Evolutionary conservation across 2,113 vertebrate species (phyloP).

Genomic region (Calyptommatus sinebrachiatus): DNA sequence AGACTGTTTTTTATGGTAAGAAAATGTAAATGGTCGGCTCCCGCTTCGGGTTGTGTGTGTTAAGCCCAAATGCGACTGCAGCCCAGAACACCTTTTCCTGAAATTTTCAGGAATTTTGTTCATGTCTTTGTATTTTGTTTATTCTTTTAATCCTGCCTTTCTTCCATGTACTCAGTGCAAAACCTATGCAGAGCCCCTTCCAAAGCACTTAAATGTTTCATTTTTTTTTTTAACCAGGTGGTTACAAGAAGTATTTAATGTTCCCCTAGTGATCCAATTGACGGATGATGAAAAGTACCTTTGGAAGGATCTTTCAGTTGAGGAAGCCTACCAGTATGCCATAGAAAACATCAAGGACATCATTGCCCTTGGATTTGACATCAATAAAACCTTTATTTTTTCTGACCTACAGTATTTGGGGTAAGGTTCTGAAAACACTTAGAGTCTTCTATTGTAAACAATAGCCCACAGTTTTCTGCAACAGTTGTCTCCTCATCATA

Average conservation of each 20-base stretch:
- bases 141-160: no score
- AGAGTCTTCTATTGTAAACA: neutral
- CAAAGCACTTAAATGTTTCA: constrained; percentile 7
- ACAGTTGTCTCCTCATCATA: neutral
- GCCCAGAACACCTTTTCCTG: no score
- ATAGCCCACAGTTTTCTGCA: neutral
- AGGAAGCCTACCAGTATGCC: constrained; percentile 83
- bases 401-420: constrained; percentile 96
- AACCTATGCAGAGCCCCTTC: neutral
- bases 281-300: constrained; percentile 98
- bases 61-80: no score
- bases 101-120: no score
- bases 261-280: constrained; percentile 93
- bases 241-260: constrained; percentile 93
- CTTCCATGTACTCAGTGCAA: no score
- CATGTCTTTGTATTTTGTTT: no score
- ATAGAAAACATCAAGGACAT: constrained; percentile 94
- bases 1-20: no score
- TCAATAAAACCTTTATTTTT: constrained; percentile 98
- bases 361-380: constrained; percentile 93
- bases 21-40: no score
- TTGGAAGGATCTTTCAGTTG: constrained; percentile 93
- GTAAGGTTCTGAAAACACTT: constrained; percentile 68
- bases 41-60: no score
- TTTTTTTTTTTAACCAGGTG: constrained; percentile 74